These are phyloP conservation scores for Manduca sexta DNA, from an alignment of 1,140 invertebrate genomes.

Conservation along the genomic window DNA sequence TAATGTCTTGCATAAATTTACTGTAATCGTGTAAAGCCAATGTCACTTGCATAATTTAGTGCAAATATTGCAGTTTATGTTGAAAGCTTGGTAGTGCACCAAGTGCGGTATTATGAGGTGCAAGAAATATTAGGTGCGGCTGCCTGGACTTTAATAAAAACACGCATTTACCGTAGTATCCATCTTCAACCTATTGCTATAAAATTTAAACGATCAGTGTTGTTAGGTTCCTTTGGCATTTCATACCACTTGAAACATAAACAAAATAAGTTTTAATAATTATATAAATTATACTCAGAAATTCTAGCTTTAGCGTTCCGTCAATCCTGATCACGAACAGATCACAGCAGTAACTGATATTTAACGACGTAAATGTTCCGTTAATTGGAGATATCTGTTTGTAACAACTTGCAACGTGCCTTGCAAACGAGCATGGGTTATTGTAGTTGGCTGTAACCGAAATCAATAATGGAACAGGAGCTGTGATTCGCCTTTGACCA, in stretches of 20 bases:
- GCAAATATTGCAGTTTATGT: constrained; percentile 35
- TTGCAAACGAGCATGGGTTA: constrained; percentile 31
- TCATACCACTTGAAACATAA: too few species aligned
- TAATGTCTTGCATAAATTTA: constrained; percentile 70
- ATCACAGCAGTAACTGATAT: constrained; percentile 2
- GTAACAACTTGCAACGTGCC: constrained; percentile 35
- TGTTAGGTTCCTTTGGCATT: too few species aligned
- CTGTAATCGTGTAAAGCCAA: constrained; percentile 54
- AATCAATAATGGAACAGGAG: constrained; percentile 33
- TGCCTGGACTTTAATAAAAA: too few species aligned
- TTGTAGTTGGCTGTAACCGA: constrained; percentile 32
- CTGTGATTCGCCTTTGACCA: constrained; percentile 31
- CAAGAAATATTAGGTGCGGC: too few species aligned
- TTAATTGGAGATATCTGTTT: constrained; percentile 59
- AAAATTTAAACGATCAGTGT: too few species aligned
- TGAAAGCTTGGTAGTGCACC: constrained; percentile 12
- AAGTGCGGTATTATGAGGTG: too few species aligned
- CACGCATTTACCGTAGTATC: too few species aligned
- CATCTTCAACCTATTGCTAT: too few species aligned
- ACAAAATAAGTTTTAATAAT: too few species aligned
- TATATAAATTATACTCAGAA: not conserved
- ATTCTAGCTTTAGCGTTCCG: not conserved
- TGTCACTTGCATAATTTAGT: constrained; percentile 46
- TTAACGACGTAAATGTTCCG: constrained; percentile 41
- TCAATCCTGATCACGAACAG: not conserved